Base-by-base conservation (phyloP, 2,888 invertebrate genomes). In the Sinelater perroti region DNA sequence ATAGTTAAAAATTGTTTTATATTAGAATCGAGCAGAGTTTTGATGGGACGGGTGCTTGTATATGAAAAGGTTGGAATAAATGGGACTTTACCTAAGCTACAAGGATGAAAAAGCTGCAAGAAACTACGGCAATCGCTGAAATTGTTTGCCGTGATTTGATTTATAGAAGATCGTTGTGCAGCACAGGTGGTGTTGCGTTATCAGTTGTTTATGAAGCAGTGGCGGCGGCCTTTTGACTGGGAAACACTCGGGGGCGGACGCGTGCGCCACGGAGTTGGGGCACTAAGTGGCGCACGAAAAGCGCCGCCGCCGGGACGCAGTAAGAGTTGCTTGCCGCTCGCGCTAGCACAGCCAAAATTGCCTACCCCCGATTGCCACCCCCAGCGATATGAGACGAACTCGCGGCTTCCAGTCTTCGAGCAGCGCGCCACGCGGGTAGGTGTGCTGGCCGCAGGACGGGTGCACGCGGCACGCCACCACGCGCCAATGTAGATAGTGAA, bases 401-500 rank as follows among this genome's bases (percentile, higher is more conserved):
- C 76, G 76, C 75, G 73, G 69, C 72, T 71, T 72, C 70, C 76
- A 76, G 77, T 77, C 74, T 74, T 75, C 72, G 70, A 74, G 75
- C 72, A 75, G 72, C 77, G 76, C 73, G 72, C 74, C 76, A 74
- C 75, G 57, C 55, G 58, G 50, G 46, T 47, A 51, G 64, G 57
- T 62, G 50, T 54, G 45, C 46, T 44, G 33, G 53, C 49, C 58
- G 63, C 53, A 33, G 56, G 49, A 51, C 47, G 51, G 52, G 59
- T 63, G 64, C 65, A 60, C 67, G 67, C 67, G 65, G 64, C 65
- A 58, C 64, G 60, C 61, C 56, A 42, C 35, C 56, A 55, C 63
- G 64, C 63, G 64, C 63, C 61, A 66, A 65, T 66, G 65, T 67
- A 67, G 64, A 66, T 65, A 66, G 63, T 64, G 60, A 57, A 68